Conservation (phyloP, 2,888 invertebrate species). For the Ptilodon capucinus region DNA sequence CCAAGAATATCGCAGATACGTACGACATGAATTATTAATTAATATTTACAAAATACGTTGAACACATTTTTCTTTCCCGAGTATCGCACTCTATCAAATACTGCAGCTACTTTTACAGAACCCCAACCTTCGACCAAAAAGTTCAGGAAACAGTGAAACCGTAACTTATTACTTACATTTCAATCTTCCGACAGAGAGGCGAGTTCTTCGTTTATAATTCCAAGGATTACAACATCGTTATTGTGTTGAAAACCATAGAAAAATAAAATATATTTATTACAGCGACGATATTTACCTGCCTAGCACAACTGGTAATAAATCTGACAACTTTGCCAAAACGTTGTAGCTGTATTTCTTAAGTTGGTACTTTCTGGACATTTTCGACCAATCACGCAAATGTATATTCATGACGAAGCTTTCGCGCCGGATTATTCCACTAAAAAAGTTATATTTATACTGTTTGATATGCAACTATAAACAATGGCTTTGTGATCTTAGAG, state of each 20-base stretch:
- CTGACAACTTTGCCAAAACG: constrained; percentile 77
- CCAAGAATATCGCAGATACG: constrained; percentile 14
- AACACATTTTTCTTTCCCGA: constrained; percentile 64
- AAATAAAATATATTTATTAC: constrained; percentile 67
- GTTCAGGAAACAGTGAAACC: constrained; percentile 66
- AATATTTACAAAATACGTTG: constrained; percentile 34
- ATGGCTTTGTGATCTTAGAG: constrained; percentile 4
- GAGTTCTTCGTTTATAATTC: constrained; percentile 48
- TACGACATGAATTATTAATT: constrained; percentile 21
- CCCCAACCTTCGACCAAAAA: constrained; percentile 77
- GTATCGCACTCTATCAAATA: constrained; percentile 73
- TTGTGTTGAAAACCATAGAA: constrained; percentile 64
- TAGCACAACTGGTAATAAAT: constrained; percentile 77
- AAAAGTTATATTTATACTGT: constrained; percentile 43
- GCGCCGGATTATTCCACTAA: constrained; percentile 67
- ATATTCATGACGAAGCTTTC: constrained; percentile 70
- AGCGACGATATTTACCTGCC: constrained; percentile 77
- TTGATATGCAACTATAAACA: constrained; percentile 24
- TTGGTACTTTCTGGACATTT: constrained; percentile 66
- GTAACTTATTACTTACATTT: constrained; percentile 59
- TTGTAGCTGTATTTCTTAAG: constrained; percentile 47
- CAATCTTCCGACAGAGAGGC: constrained; percentile 41
- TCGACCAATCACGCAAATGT: constrained; percentile 55
- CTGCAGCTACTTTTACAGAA: constrained; percentile 79
- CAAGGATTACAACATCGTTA: constrained; percentile 51